Percentiles rank a stretch among this genome's conserved stretches.
These are phyloP conservation scores for Cotesia typhae DNA, from an alignment of 1,140 invertebrate species.

Conservation along the genomic window DNA sequence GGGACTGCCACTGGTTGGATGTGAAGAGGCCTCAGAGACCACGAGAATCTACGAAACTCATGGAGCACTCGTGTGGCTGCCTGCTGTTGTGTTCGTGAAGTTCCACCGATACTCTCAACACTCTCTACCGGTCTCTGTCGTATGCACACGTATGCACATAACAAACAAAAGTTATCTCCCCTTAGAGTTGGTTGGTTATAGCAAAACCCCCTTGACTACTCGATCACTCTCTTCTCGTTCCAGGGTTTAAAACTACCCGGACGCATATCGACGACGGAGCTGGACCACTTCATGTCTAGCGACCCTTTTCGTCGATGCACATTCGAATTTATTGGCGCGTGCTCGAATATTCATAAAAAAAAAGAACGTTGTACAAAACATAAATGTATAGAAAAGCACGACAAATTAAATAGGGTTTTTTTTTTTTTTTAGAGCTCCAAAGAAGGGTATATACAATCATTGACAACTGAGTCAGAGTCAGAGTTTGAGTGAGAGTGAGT, in stretches of 20 bases:
- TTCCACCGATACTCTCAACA: background rate
- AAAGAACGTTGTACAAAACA: constrained; percentile 10
- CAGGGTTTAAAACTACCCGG: constrained; percentile 15
- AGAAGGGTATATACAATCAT: constrained; percentile 9
- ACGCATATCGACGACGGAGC: constrained; percentile 48
- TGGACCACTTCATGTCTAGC: constrained; percentile 61
- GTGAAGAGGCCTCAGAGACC: too few relatives aligned
- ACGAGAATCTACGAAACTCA: background rate
- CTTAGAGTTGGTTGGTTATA: constrained; percentile 21
- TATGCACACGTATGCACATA: constrained; percentile 19
- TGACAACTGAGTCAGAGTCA: background rate
- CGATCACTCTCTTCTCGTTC: constrained; percentile 18
- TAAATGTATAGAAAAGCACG: background rate
- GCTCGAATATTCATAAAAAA: constrained; percentile 63
- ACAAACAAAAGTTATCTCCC: constrained; percentile 14
- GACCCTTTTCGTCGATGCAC: constrained; percentile 58
- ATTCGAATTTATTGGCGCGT: constrained; percentile 66
- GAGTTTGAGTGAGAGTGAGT: background rate
- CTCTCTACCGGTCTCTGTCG: constrained; percentile 18
- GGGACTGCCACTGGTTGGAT: too few relatives aligned
- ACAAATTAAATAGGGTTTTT: constrained; percentile 48
- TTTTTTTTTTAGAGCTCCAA: constrained; percentile 9
- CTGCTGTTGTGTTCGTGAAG: constrained; percentile 20
- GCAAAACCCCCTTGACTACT: constrained; percentile 25
- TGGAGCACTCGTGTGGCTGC: background rate